phyloP scores from a whole-genome alignment of 35 echinoderm and acorn worm species.

The Stichopus chloronotus region DNA sequence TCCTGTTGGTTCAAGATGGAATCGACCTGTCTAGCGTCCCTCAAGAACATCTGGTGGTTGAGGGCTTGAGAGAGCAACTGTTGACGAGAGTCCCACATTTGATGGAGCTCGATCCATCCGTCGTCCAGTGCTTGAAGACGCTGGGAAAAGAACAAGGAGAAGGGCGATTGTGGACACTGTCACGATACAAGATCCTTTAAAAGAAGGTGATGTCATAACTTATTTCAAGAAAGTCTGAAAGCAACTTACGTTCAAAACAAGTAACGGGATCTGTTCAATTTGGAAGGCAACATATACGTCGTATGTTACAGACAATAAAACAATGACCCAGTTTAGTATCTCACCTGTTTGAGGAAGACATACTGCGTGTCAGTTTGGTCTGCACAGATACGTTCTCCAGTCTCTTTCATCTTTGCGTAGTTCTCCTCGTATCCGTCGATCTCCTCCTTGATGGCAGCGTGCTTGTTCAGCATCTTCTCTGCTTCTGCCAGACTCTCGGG shows the following conservation, averaged over 20 bases:
- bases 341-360: slow-evolving; percentile 98
- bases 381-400: slow-evolving; percentile 88
- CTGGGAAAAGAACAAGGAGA: slow-evolving; percentile 40
- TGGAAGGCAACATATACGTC: no score
- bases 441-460: slow-evolving; percentile 99
- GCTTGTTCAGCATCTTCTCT: slow-evolving; percentile 96
- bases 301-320: no score
- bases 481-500: slow-evolving; percentile 94
- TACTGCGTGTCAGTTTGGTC: slow-evolving; percentile 99
- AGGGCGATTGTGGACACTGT: no score
- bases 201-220: no score
- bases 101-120: slow-evolving; percentile 97
- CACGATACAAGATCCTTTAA: no score
- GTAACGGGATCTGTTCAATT: no score
- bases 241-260: no score
- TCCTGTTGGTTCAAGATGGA: slow-evolving; percentile 98
- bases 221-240: no score
- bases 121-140: slow-evolving; percentile 97
- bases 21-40: slow-evolving; percentile 96
- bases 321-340: no score
- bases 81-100: slow-evolving; percentile 99
- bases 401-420: slow-evolving; percentile 98
- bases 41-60: slow-evolving; percentile 98
- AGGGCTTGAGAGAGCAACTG: slow-evolving; percentile 96
- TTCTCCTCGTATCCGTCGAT: slow-evolving; percentile 98